These are phyloP conservation scores for Cosmopolites sordidus DNA, from an alignment of 2,888 invertebrate genomes.

Conservation along the genomic window DNA sequence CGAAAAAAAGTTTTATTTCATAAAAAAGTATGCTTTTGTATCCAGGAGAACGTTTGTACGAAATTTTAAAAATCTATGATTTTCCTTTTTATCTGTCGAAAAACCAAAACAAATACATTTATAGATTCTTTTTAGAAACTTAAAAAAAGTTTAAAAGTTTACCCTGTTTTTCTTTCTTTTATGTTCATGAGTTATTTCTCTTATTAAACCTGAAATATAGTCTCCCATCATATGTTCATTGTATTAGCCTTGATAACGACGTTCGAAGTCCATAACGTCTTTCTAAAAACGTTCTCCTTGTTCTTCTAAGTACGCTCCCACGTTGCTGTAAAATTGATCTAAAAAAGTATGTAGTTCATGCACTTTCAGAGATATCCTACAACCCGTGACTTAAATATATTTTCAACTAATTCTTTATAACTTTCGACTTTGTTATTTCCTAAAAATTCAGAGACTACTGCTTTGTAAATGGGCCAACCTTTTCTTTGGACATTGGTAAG, in stretches of 20 bases:
- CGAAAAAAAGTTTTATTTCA: too few relatives aligned
- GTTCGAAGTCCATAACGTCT: background rate
- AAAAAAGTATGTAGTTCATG: slow-evolving; percentile 35
- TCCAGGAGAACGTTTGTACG: too few relatives aligned
- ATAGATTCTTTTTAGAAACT: too few relatives aligned
- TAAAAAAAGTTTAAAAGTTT: background rate
- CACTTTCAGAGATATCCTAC: slow-evolving; percentile 29
- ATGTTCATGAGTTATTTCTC: background rate
- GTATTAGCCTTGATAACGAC: background rate
- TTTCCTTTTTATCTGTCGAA: too few relatives aligned
- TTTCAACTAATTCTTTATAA: slow-evolving; percentile 28
- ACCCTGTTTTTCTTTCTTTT: background rate
- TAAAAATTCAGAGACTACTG: slow-evolving; percentile 2
- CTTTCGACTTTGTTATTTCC: slow-evolving; percentile 34
- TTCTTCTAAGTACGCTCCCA: slow-evolving; percentile 31
- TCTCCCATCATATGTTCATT: background rate
- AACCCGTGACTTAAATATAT: slow-evolving; percentile 25
- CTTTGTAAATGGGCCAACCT: too few relatives aligned
- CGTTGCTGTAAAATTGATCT: slow-evolving; percentile 20
- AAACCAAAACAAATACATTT: too few relatives aligned
- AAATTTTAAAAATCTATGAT: too few relatives aligned
- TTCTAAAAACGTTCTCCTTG: slow-evolving; percentile 35
- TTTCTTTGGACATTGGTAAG: too few relatives aligned
- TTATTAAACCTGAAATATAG: background rate
- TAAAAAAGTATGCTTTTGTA: too few relatives aligned